These are phyloP conservation scores for Ostrea edulis DNA, from an alignment of 1,140 invertebrate species.

Conservation along the genomic window DNA sequence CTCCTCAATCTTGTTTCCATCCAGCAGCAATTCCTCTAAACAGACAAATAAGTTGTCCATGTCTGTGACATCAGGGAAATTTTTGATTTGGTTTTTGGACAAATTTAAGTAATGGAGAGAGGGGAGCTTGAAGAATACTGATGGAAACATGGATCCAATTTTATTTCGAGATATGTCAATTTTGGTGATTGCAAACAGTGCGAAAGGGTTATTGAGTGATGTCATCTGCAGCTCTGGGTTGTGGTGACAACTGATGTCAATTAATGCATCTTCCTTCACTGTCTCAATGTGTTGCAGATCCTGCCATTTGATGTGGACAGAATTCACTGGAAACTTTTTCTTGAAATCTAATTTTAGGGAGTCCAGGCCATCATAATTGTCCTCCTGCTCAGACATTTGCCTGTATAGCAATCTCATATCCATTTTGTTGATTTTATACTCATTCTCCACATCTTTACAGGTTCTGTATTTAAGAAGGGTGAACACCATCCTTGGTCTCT, in stretches of 20 bases:
- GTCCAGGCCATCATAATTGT: constrained; percentile 53
- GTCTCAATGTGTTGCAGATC: constrained; percentile 83
- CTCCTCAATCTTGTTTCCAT: constrained; percentile 92
- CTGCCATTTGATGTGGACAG: constrained; percentile 98
- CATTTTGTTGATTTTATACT: constrained; percentile 66
- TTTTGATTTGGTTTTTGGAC: constrained; percentile 92
- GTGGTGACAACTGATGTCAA: constrained; percentile 79
- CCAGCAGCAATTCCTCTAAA: constrained; percentile 92
- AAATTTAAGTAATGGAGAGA: constrained; percentile 90
- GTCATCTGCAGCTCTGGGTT: constrained; percentile 63
- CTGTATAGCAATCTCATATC: constrained; percentile 52
- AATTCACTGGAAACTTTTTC: constrained; percentile 89
- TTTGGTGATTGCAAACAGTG: constrained; percentile 93
- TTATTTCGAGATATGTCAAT: constrained; percentile 96
- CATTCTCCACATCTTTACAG: constrained; percentile 58
- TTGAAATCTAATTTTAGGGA: constrained; percentile 71
- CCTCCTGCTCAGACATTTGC: constrained; percentile 28
- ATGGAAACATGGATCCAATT: constrained; percentile 87
- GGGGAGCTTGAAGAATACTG: constrained; percentile 90
- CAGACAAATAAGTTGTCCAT: constrained; percentile 65
- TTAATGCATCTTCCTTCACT: constrained; percentile 88
- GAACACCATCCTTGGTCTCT: constrained; percentile 87
- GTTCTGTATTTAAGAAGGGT: constrained; percentile 80
- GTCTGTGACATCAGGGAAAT: constrained; percentile 81
- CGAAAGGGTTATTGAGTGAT: constrained; percentile 79